A percentile compares a stretch with the other conserved stretches of the same genome.
These are phyloP conservation scores for Phasia obesa DNA, from an alignment of 2,888 invertebrate species.

Conservation along the genomic window DNA sequence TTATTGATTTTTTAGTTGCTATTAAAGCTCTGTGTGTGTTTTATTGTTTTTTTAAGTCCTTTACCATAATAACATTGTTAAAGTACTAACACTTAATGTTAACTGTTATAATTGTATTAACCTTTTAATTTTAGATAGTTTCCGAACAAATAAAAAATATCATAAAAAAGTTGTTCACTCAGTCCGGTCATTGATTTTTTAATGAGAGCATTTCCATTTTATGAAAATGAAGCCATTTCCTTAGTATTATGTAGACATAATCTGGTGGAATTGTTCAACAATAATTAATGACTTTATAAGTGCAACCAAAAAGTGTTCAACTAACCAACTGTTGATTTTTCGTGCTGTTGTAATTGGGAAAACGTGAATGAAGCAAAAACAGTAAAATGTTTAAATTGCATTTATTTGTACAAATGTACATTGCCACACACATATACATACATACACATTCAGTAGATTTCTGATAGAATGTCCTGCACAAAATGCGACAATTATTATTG, in stretches of 20 bases:
- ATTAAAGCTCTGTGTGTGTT: no score
- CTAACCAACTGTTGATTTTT: slow-evolving; percentile 63
- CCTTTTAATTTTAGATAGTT: no score
- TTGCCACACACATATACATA: neutral
- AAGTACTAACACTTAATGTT: no score
- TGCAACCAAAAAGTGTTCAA: slow-evolving; percentile 20
- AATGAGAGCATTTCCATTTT: neutral
- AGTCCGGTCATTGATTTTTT: neutral
- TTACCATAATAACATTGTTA: no score
- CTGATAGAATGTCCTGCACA: slow-evolving; percentile 49
- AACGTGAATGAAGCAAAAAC: slow-evolving; percentile 13
- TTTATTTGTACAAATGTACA: slow-evolving; percentile 15
- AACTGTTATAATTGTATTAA: no score
- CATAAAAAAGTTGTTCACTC: neutral
- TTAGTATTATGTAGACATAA: neutral
- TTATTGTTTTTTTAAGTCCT: no score
- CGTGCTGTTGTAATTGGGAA: slow-evolving; percentile 32
- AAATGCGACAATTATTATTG: slow-evolving; percentile 65
- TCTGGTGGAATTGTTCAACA: slow-evolving; percentile 22
- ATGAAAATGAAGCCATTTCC: slow-evolving; percentile 32
- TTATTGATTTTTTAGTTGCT: no score
- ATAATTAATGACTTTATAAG: slow-evolving; percentile 52
- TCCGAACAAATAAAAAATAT: no score
- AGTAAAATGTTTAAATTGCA: slow-evolving; percentile 49
- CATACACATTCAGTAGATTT: neutral